phyloP scores from a whole-genome alignment of 2,888 invertebrate genomes.

The Archips xylosteana region DNA sequence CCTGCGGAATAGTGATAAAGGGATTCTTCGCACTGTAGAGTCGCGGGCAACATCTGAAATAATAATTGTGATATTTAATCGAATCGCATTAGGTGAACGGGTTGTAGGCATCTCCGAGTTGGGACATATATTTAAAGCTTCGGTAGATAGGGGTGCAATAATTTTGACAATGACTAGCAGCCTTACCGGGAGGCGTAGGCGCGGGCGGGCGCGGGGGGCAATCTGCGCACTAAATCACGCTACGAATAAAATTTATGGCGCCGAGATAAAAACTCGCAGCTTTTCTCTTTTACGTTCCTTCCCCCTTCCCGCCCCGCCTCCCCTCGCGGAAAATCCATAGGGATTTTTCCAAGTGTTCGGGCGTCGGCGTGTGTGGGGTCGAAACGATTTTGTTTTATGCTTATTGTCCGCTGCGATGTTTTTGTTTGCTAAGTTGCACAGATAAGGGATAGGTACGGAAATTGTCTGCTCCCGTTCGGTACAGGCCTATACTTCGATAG shows the following conservation, averaged over 20 bases:
- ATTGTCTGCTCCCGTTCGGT: constrained; percentile 61
- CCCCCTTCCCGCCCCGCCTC: constrained; percentile 58
- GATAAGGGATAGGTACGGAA: constrained; percentile 77
- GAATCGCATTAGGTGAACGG: constrained; percentile 58
- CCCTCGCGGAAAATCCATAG: constrained; percentile 83
- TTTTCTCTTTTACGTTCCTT: constrained; percentile 87
- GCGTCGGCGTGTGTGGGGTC: constrained; percentile 83
- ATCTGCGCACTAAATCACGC: constrained; percentile 87
- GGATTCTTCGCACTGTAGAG: too few species aligned
- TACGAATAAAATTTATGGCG: constrained; percentile 87
- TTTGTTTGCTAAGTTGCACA: constrained; percentile 81
- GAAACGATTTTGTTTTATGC: constrained; percentile 85
- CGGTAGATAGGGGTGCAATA: constrained; percentile 86
- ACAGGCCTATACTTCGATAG: constrained; percentile 20
- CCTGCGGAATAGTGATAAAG: too few species aligned
- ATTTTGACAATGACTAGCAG: constrained; percentile 86
- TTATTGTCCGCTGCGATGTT: constrained; percentile 83
- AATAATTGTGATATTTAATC: constrained; percentile 10
- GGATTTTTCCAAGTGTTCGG: constrained; percentile 85
- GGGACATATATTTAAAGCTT: constrained; percentile 85
- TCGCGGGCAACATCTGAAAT: not conserved
- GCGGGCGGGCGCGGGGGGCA: constrained; percentile 79
- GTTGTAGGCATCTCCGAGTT: constrained; percentile 75
- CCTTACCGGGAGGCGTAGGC: constrained; percentile 83
- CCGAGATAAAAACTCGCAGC: constrained; percentile 87